Base-by-base conservation (phyloP, 2,888 invertebrate species). In the Entomobrya proxima region DNA sequence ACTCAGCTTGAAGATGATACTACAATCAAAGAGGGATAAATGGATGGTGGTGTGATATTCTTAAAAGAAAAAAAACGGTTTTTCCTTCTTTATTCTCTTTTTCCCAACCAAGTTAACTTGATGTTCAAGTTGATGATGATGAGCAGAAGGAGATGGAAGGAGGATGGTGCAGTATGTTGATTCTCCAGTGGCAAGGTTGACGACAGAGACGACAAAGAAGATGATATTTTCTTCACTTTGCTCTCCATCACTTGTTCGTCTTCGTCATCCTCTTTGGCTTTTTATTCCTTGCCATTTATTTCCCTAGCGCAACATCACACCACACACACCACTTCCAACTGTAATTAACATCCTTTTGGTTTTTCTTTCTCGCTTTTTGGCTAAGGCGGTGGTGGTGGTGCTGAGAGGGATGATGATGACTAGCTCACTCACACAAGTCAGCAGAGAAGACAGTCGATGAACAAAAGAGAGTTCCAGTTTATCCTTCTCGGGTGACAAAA, bases 281-380 rank as follows among this genome's bases (percentile, higher is more conserved):
- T n/a, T n/a, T n/a, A n/a, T n/a, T n/a, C n/a, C n/a, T n/a, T 50
- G 79, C 44, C 79, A 67, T 79, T 64, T 37, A 55, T 76, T 76
- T 50, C 67, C 67, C 55, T 32, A 74, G 44, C 32, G 67, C 32
- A 32, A 40, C 64, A 50, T 18, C 67, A 79, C 79, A 35, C 64
- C 55, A 35, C 74, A 3, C 6, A 18, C 24, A 6, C 50, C 74
- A 50, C 74, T 24, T n/a, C n/a, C n/a, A n/a, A 44, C 44, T 47
- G 32, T 85, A 84, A 84, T 84, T 78, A 85, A 79, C 78, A 85
- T 85, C 78, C 55, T 76, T 72, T 74, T 74, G 47, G 74, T n/a
- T 74, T 44, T 47, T 50, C 30, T 74, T 74, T 50, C 40, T 74
- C 50, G 13, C 50, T 47, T 74, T 67, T 84, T n/a, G n/a, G n/a